phyloP scores from a whole-genome alignment of 2,888 invertebrate genomes.

The Criorhina ranunculi region DNA sequence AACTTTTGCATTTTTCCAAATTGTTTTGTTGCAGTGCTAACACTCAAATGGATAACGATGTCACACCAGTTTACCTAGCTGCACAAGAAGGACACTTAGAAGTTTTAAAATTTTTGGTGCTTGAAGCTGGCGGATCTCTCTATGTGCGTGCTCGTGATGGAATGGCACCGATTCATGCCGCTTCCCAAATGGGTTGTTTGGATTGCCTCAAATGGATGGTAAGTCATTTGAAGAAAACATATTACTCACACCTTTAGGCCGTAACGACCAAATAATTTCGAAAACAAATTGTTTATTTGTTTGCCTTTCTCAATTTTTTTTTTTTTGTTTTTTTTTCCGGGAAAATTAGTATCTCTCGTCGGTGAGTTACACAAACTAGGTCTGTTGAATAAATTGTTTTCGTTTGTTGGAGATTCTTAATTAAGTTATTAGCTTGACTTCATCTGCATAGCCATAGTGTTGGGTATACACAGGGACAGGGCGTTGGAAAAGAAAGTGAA shows the following conservation, averaged over 20 bases:
- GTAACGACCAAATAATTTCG: constrained; percentile 14
- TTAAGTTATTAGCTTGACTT: too few species aligned
- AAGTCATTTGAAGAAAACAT: constrained; percentile 79
- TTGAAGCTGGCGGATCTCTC: constrained; percentile 92
- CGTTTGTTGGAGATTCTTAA: too few species aligned
- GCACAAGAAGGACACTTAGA: constrained; percentile 95
- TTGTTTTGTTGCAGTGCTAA: constrained; percentile 89
- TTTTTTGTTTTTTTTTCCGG: not conserved
- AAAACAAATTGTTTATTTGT: constrained; percentile 2
- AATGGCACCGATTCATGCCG: constrained; percentile 95
- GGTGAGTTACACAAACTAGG: too few species aligned
- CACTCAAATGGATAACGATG: constrained; percentile 96
- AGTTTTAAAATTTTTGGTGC: constrained; percentile 92
- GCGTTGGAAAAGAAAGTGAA: too few species aligned
- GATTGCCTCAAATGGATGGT: constrained; percentile 96
- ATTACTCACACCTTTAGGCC: not conserved
- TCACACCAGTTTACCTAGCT: constrained; percentile 94
- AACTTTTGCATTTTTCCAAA: constrained; percentile 15
- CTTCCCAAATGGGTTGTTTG: constrained; percentile 94
- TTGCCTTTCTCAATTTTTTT: not conserved
- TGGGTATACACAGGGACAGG: too few species aligned
- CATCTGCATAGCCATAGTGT: not conserved
- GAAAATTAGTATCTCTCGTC: too few species aligned
- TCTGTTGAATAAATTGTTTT: too few species aligned
- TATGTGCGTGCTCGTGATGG: constrained; percentile 94